A percentile compares a stretch with the other conserved stretches of the same genome.
Evolutionary conservation across 2,113 vertebrate genomes (phyloP).

Genomic region (Sinocyclocheilus anophthalmus): DNA sequence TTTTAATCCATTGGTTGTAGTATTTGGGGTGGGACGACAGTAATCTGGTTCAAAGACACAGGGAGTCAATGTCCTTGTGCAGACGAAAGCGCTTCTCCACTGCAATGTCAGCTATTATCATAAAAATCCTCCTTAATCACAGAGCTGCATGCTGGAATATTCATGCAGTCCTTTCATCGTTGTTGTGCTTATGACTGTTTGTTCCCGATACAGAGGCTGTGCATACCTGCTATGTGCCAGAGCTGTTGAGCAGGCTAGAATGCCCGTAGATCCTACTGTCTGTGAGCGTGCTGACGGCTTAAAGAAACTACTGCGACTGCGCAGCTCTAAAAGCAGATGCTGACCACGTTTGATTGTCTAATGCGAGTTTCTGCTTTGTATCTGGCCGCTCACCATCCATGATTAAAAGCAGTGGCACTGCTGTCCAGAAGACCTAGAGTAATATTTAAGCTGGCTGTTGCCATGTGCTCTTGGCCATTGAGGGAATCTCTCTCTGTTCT

Average conservation of each 20-base stretch:
- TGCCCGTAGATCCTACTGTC: too few species aligned
- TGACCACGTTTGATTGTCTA: slow-evolving; percentile 10
- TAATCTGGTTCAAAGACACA: neutral
- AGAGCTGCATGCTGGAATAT: slow-evolving; percentile 12
- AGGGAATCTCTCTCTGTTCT: slow-evolving; percentile 22
- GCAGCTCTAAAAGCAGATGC: slow-evolving; percentile 10
- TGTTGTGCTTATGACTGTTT: neutral
- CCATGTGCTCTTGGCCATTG: slow-evolving; percentile 15
- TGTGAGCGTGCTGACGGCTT: too few species aligned
- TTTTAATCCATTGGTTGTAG: neutral
- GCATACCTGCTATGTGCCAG: too few species aligned
- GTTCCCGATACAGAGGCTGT: too few species aligned
- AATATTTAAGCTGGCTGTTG: slow-evolving; percentile 27
- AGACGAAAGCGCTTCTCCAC: neutral
- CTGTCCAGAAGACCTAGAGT: slow-evolving; percentile 30
- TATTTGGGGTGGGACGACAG: neutral
- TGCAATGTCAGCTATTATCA: slow-evolving; percentile 28
- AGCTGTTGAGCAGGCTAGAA: too few species aligned
- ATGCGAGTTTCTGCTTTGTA: neutral
- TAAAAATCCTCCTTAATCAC: slow-evolving; percentile 20
- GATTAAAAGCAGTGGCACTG: slow-evolving; percentile 14
- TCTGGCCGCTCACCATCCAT: slow-evolving; percentile 33
- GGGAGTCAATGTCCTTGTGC: slow-evolving; percentile 12
- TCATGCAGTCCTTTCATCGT: slow-evolving; percentile 24
- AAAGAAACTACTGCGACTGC: neutral